Base-by-base conservation (phyloP, 2,888 invertebrate genomes). In the Plebejus argus region DNA sequence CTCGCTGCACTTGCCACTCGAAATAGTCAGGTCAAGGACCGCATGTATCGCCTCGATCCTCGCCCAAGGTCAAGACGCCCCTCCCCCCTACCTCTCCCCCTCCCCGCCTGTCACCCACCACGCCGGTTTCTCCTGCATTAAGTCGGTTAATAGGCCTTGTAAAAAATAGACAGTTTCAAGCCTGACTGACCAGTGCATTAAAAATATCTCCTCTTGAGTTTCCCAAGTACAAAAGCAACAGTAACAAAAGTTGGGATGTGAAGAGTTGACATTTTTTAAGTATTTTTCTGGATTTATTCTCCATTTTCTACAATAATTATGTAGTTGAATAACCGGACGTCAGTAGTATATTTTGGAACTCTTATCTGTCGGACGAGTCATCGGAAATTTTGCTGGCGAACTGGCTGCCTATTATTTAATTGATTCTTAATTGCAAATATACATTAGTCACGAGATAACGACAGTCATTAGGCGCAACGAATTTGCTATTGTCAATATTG, bases 11-110 rank as follows among this genome's bases (percentile, higher is more conserved):
- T 93, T 92, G 93, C 94, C 91, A 93, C 93, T 93, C 89, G 92
- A 93, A 93, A 93, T 93, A 93, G 93, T 91, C 93, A 93, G 93
- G 93, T 93, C 93, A 93, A 93, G 93, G 93, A 93, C 93, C 93
- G 93, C 92, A 88, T 89, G 87, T 88, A 85, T 88, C 89, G 91
- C 87, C 88, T 89, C 92, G 90, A 93, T 92, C 93, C 93, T 93
- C 90, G 92, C 92, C 91, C 93, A 94, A 94, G 93, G 93, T 93
- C 94, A 93, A 92, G 92, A 88, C 91, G 45, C 45, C 90, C 87
- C 53, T 53, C 53, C 53, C 5, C 12, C 49, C 5, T 84, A 84
- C 83, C 84, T 84, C 84, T 84, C 85, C 83, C 84, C 79, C 82
- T 82, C 83, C 81, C 81, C 81, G 81, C 81, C 81, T 82, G 79